Percentiles rank a stretch among this genome's conserved stretches.
Evolutionary conservation across 2,797 vertebrate species (phyloP).

Genomic region (Pangasius macronema): DNA sequence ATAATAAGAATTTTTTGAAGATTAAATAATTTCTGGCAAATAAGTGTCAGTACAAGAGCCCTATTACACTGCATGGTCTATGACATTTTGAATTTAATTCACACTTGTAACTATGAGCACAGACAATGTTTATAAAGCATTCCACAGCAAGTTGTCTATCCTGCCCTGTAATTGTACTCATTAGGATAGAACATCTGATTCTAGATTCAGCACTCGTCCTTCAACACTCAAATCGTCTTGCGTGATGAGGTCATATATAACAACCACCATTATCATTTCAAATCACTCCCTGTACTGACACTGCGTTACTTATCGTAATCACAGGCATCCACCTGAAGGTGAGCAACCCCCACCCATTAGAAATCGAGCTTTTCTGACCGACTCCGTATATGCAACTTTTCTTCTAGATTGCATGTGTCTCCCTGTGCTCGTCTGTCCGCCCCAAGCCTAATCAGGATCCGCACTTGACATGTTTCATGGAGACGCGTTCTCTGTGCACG

Average conservation of each 20-base stretch:
- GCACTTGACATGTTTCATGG: conserved; percentile 65
- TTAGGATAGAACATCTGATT: conserved; percentile 9
- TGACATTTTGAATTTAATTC: background rate
- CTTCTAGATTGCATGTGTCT: conserved; percentile 5
- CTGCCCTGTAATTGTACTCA: conserved; percentile 5
- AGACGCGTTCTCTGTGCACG: conserved; percentile 59
- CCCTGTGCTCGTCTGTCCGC: background rate
- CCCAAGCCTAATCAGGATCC: conserved; percentile 42
- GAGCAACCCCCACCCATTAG: background rate
- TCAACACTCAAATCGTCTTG: background rate
- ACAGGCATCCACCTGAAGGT: background rate
- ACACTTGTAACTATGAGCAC: background rate
- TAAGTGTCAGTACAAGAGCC: background rate
- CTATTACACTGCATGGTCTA: too few relatives aligned
- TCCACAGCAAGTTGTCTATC: background rate
- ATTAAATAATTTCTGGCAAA: background rate
- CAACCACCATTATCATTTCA: background rate
- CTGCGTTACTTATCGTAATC: conserved; percentile 6
- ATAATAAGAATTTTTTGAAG: background rate
- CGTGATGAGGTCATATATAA: conserved; percentile 3
- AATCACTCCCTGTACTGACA: background rate
- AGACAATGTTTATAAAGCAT: conserved; percentile 6
- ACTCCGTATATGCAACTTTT: conserved; percentile 4
- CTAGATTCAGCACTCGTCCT: background rate
- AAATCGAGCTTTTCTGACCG: background rate